Percentiles rank a stretch among this genome's conserved stretches.
These are phyloP conservation scores for Dysidea cf. avara DNA, from an alignment of 37 sponge, comb jelly and placozoan species.

Conservation along the genomic window DNA sequence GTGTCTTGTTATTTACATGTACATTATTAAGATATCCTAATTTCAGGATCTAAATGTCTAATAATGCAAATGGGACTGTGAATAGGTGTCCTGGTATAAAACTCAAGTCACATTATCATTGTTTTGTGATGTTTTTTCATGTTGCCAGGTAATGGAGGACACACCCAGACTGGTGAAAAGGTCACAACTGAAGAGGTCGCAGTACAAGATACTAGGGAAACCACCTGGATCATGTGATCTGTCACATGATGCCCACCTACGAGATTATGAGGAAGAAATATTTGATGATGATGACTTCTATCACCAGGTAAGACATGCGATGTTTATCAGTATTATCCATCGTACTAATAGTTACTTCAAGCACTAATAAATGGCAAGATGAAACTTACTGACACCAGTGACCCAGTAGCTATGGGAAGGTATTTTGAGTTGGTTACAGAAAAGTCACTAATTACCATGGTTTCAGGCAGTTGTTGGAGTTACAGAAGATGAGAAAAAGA, in stretches of 20 bases:
- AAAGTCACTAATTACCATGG: neutral
- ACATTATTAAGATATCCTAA: too few relatives aligned
- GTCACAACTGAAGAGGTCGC: slow-evolving; percentile 74
- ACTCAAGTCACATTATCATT: neutral
- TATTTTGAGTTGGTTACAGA: slow-evolving; percentile 1
- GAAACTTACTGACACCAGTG: slow-evolving; percentile 42
- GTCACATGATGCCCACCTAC: slow-evolving; percentile 60
- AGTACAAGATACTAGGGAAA: slow-evolving; percentile 53
- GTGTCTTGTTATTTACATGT: too few relatives aligned
- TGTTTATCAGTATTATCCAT: too few relatives aligned
- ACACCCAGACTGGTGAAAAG: slow-evolving; percentile 53
- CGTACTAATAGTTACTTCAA: slow-evolving; percentile 67
- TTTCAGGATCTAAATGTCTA: too few relatives aligned
- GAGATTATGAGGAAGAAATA: slow-evolving; percentile 73
- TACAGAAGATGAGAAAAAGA: slow-evolving; percentile 76
- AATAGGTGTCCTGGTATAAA: too few relatives aligned
- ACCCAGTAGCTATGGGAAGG: slow-evolving; percentile 77
- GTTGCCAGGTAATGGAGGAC: slow-evolving; percentile 73
- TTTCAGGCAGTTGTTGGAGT: slow-evolving; percentile 74
- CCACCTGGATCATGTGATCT: neutral
- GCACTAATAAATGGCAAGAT: slow-evolving; percentile 80
- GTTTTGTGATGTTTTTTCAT: neutral
- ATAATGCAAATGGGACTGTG: too few relatives aligned
- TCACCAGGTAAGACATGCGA: slow-evolving; percentile 80
- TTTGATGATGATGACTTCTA: slow-evolving; percentile 97